Conservation (phyloP, 2,113 vertebrate species). For the Miniopterus natalensis region DNA sequence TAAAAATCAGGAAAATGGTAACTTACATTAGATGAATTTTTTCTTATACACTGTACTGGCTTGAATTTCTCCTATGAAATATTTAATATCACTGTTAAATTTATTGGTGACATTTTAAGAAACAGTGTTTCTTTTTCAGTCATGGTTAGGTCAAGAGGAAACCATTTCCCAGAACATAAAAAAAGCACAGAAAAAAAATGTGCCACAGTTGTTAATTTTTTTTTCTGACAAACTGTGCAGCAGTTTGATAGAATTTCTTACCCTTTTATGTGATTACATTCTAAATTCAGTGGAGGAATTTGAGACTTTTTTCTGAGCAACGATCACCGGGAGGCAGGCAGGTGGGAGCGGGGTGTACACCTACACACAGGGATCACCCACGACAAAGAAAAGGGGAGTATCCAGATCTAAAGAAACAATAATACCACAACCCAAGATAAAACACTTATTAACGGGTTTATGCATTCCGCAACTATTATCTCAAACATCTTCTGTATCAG, state of each 20-base stretch:
- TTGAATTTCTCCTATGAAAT: constrained; percentile 14
- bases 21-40: not conserved
- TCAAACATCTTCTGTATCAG: not conserved
- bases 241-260: not conserved
- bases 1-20: not conserved
- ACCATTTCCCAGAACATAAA: constrained; percentile 55
- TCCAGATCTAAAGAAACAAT: not conserved
- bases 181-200: constrained; percentile 38
- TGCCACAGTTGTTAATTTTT: not conserved
- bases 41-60: not conserved
- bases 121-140: constrained; percentile 35
- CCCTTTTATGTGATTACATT: not conserved
- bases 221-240: not conserved
- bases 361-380: fast-evolving
- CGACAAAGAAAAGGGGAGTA: not conserved
- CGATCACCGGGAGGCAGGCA: too few species aligned
- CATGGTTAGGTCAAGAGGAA: constrained; percentile 41
- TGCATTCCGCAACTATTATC: not conserved
- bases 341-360: fast-evolving
- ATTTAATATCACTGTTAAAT: not conserved
- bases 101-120: constrained; percentile 56
- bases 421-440: not conserved
- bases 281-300: not conserved
- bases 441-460: not conserved
- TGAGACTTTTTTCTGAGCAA: not conserved